Conservation (phyloP, 1,140 invertebrate genomes). For the Laupala kohalensis region DNA sequence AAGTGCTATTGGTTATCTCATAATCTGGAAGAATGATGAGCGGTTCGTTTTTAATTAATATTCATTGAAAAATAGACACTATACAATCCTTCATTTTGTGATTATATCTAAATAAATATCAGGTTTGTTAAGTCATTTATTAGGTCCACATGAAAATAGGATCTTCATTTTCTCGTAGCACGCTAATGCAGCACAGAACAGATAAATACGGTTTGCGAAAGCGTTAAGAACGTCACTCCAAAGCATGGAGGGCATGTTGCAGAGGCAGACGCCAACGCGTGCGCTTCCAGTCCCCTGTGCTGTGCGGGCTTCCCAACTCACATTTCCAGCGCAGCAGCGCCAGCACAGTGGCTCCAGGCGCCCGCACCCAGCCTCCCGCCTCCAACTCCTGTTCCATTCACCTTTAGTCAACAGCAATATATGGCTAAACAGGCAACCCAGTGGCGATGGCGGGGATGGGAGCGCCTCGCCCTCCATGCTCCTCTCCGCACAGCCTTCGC, state of each 20-base stretch:
- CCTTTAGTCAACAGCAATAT: constrained; percentile 17
- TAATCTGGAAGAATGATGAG: too few relatives aligned
- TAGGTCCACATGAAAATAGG: too few relatives aligned
- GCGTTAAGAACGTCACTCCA: not conserved
- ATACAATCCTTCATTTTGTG: too few relatives aligned
- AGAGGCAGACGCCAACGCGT: not conserved
- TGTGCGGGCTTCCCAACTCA: not conserved
- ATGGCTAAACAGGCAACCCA: constrained; percentile 14
- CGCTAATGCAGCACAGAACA: not conserved
- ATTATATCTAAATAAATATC: too few relatives aligned
- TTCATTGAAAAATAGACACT: too few relatives aligned
- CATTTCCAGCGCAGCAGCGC: not conserved
- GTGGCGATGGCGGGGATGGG: not conserved
- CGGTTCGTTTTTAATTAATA: too few relatives aligned
- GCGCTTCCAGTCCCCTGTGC: not conserved
- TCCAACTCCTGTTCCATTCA: constrained; percentile 6
- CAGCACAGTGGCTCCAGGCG: too few relatives aligned
- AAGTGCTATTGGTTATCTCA: too few relatives aligned
- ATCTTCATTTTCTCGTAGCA: too few relatives aligned
- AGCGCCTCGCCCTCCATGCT: not conserved
- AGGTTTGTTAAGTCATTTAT: too few relatives aligned
- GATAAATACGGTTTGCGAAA: not conserved
- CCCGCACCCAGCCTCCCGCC: too few relatives aligned
- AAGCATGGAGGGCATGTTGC: not conserved
- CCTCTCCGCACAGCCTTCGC: not conserved